Percentiles rank a stretch among this genome's conserved stretches.
These are phyloP conservation scores for Lasiurus cinereus DNA, from an alignment of 2,113 vertebrate genomes.

Conservation along the genomic window DNA sequence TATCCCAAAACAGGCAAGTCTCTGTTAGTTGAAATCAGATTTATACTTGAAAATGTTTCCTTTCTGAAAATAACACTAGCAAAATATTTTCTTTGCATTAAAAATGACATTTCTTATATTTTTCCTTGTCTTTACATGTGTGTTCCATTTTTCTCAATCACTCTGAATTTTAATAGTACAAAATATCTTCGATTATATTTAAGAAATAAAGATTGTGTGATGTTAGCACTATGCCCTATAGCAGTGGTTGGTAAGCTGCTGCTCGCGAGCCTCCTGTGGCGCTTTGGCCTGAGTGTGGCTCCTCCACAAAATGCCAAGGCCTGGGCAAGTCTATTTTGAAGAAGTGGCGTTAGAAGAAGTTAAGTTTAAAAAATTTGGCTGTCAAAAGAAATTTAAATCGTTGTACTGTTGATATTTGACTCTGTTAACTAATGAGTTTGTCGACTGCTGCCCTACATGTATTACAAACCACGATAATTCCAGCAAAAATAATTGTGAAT, in stretches of 20 bases:
- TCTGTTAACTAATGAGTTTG: too few species aligned
- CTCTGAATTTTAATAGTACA: neutral
- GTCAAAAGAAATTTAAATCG: too few species aligned
- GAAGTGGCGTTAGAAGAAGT: too few species aligned
- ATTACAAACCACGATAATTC: neutral
- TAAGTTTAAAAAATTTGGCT: too few species aligned
- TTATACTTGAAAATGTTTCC: slow-evolving; percentile 73
- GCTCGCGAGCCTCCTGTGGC: too few species aligned
- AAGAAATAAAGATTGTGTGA: slow-evolving; percentile 22
- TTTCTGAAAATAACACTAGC: slow-evolving; percentile 66
- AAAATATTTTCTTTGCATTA: slow-evolving; percentile 75
- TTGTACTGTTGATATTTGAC: too few species aligned
- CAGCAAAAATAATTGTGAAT: neutral
- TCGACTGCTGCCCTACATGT: neutral
- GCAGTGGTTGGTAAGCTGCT: too few species aligned
- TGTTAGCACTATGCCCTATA: neutral
- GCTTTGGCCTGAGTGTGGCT: too few species aligned
- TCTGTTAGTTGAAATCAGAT: slow-evolving; percentile 80
- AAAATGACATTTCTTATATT: slow-evolving; percentile 4
- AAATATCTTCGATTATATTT: neutral
- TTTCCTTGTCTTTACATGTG: slow-evolving; percentile 55
- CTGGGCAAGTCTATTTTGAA: too few species aligned
- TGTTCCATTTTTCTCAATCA: slow-evolving; percentile 24
- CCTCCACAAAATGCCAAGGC: too few species aligned
- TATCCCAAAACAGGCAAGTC: slow-evolving; percentile 76